Conservation (phyloP, 2,797 vertebrate species). For the Staurois parvus region DNA sequence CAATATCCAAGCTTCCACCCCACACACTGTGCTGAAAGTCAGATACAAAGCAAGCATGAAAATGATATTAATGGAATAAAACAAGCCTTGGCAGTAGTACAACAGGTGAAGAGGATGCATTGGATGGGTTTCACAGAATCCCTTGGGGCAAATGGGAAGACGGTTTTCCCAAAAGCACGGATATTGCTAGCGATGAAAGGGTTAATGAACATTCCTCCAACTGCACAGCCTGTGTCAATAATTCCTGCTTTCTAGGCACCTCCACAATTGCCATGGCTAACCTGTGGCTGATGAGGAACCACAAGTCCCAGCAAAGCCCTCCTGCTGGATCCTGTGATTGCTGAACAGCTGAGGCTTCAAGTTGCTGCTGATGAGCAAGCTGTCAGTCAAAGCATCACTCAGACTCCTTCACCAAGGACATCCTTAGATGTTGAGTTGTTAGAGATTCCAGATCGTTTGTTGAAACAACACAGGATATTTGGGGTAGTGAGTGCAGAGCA, state of each 20-base stretch:
- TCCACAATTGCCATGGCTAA: neutral
- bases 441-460: neutral
- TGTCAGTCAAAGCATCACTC: conserved; percentile 26
- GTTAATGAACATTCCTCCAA: neutral
- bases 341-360: no score
- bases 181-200: neutral
- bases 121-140: neutral
- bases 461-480: no score
- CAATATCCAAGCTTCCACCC: neutral
- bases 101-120: conserved; percentile 5
- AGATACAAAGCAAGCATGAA: conserved; percentile 19
- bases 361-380: neutral
- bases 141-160: neutral
- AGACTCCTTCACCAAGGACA: conserved; percentile 41
- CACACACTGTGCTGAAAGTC: conserved; percentile 5
- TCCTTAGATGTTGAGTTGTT: neutral
- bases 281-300: neutral
- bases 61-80: conserved; percentile 28
- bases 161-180: neutral
- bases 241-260: neutral
- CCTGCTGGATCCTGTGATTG: neutral
- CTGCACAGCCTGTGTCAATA: neutral
- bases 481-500: neutral
- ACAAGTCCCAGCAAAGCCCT: neutral
- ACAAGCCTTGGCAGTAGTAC: neutral